These are phyloP conservation scores for Ascidia mentula DNA, from an alignment of 23 tunicate species.

Conservation along the genomic window DNA sequence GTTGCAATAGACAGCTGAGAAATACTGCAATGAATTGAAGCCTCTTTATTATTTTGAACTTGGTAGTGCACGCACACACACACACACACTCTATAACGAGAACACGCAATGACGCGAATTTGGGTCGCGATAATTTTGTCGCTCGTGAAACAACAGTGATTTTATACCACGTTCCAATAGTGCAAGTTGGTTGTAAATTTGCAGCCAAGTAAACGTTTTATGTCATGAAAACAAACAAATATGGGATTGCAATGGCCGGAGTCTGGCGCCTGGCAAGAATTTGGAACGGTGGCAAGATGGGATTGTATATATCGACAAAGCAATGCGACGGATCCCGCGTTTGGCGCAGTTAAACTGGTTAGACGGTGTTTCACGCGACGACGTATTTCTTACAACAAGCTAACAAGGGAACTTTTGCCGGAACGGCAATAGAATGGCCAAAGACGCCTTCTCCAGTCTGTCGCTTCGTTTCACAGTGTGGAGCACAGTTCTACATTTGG, in stretches of 20 bases:
- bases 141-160: neutral
- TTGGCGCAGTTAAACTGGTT: no score
- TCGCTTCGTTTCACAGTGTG: neutral
- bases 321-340: neutral
- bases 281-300: neutral
- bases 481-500: neutral
- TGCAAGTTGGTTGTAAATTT: neutral
- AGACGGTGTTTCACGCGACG: no score
- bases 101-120: neutral
- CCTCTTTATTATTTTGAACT: slow-evolving; percentile 8
- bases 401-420: no score
- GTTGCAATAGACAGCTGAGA: neutral
- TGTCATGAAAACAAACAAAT: neutral
- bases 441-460: no score
- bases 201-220: no score
- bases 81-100: neutral
- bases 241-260: neutral
- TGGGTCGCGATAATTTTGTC: neutral
- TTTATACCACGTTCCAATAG: neutral
- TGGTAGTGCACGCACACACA: neutral
- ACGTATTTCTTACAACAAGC: no score
- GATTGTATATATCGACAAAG: slow-evolving; percentile 2
- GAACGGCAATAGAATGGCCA: no score
- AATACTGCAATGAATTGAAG: neutral
- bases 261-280: neutral